Evolutionary conservation across 2,888 invertebrate species (phyloP), one percentile per base, ranked within the genome.

Genomic region (Trypoxylon attenuatum): DNA sequence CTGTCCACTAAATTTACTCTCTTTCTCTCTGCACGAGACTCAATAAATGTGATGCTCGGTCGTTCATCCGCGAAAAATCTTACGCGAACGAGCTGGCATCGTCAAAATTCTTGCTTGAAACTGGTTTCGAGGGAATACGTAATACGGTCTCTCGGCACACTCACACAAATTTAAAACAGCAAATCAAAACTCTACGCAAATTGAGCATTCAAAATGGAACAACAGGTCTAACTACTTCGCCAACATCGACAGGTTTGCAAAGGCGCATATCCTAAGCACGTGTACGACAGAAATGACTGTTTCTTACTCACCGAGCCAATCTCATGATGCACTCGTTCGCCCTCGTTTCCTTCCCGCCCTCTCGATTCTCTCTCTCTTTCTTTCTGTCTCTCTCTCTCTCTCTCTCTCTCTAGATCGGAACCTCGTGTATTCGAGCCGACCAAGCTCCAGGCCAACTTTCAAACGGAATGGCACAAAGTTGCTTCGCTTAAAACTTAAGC

Each of bases 231-330:
- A 0, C 6, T 8, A 49, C 13, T 18, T n/a, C 19, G 29, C 19
- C 0, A 42, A 4, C 42, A 18, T 4, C 5, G 19, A 6, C 18
- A 13, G 15, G 5, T 15, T 16, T 13, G 10, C 33, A 6, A 1
- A n/a, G n/a, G 2, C 10, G 29, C 6, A 5, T 2, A 51, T 29
- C 29, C 22, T 16, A 13, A 15, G 15, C 63, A 54, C 61, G 49
- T 54, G 50, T 29, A 51, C 38, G 4, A 5, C 10, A 5, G 23
- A 27, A 16, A 13, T n/a, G 6, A 42, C 10, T 4, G 10, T 19
- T 59, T 63, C 21, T 55, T 76, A 75, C 75, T 75, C 72, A 75
- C 75, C 75, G 47, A 45, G 51, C 3, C 23, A 56, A 54, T 62
- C 58, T 64, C 73, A 70, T 75, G 58, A 38, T 62, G 61, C 60